A percentile compares a stretch with the other conserved stretches of the same genome.
Evolutionary conservation across 2,797 vertebrate genomes (phyloP).

Genomic region (Mergus octosetaceus): DNA sequence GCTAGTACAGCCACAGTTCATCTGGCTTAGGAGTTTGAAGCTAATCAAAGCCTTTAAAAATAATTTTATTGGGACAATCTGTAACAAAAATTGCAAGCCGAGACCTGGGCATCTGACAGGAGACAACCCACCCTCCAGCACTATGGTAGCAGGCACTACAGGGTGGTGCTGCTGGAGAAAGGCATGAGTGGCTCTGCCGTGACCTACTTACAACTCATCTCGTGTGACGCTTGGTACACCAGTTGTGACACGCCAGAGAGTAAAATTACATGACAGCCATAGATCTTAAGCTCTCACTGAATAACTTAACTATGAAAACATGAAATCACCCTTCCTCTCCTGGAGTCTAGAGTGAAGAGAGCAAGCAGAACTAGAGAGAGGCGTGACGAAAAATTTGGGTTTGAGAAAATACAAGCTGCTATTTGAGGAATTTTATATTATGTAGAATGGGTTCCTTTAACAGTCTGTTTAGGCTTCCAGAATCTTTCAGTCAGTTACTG

Average conservation of each 20-base stretch:
- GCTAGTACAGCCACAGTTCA: accelerated
- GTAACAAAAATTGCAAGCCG: not conserved
- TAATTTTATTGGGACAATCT: not conserved
- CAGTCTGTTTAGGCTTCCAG: not conserved
- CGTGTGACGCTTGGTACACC: not conserved
- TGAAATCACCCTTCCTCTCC: not conserved
- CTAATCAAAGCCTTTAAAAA: not conserved
- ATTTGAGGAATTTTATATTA: not conserved
- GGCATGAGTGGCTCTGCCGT: not conserved
- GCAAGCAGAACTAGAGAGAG: not conserved
- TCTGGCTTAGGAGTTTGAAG: not conserved
- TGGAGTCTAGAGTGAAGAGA: not conserved
- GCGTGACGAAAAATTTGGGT: not conserved
- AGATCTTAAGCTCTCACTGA: not conserved
- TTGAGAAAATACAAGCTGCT: not conserved
- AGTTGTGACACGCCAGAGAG: not conserved
- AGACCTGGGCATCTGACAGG: not conserved
- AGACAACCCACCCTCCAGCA: not conserved
- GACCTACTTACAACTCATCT: not conserved
- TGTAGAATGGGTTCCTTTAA: not conserved
- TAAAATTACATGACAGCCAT: not conserved
- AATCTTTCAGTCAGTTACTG: not conserved
- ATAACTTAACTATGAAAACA: not conserved
- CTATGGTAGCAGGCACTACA: not conserved
- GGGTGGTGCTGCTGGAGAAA: not conserved